phyloP scores from a whole-genome alignment of 2,888 invertebrate genomes.

The Itoplectis maculator region DNA sequence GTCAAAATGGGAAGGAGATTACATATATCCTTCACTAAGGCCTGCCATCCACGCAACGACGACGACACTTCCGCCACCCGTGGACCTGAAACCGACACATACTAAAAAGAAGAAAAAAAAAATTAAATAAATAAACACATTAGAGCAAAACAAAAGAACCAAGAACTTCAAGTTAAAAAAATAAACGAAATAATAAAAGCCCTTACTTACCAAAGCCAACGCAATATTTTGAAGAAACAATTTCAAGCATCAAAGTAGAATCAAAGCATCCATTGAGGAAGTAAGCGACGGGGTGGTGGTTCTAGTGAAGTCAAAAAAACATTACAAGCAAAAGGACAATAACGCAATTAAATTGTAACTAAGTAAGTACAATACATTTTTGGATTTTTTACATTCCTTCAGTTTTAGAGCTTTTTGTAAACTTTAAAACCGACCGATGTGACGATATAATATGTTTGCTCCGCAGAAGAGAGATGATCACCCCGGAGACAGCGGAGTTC shows the following conservation, averaged over 20 bases:
- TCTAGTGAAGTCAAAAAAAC: constrained; percentile 72
- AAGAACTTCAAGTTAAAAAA: constrained; percentile 56
- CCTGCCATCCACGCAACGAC: constrained; percentile 83
- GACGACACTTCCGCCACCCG: constrained; percentile 81
- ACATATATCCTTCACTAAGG: constrained; percentile 83
- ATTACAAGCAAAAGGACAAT: constrained; percentile 75
- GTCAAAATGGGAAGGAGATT: constrained; percentile 84
- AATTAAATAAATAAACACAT: constrained; percentile 42
- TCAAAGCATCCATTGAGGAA: constrained; percentile 61
- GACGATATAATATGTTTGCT: neutral
- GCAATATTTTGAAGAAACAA: constrained; percentile 54
- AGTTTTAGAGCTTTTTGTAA: too few species aligned
- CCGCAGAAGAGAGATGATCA: constrained; percentile 82
- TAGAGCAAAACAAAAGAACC: constrained; percentile 65
- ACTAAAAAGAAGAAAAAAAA: constrained; percentile 62
- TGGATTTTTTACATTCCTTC: too few species aligned
- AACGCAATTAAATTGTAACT: constrained; percentile 71
- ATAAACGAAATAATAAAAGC: constrained; percentile 50
- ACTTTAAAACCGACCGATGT: too few species aligned
- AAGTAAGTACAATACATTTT: constrained; percentile 69
- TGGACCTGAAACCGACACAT: constrained; percentile 72
- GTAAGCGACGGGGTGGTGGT: constrained; percentile 76
- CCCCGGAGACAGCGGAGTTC: constrained; percentile 80
- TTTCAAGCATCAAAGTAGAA: constrained; percentile 65
- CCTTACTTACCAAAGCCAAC: constrained; percentile 52